A percentile compares a stretch with the other conserved stretches of the same genome.
Evolutionary conservation across 1,140 invertebrate species (phyloP).

Genomic region (Drosophila ironensis): DNA sequence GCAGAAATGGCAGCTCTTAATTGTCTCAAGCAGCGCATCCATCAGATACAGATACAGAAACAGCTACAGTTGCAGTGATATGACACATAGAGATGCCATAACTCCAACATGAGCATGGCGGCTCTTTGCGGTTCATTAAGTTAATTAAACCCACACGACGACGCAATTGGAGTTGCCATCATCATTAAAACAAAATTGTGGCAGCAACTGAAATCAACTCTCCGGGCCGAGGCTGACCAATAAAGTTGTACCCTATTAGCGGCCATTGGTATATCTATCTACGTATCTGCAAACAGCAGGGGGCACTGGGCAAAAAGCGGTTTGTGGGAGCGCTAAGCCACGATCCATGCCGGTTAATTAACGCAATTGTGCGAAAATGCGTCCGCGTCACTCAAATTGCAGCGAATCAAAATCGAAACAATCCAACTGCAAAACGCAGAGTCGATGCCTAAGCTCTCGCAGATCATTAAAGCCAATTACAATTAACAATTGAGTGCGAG

Average conservation of each 20-base stretch:
- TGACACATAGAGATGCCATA: constrained; percentile 36
- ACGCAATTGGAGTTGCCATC: constrained; percentile 64
- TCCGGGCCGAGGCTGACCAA: constrained; percentile 43
- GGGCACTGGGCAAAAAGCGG: background rate
- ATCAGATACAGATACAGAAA: constrained; percentile 18
- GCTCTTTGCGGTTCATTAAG: constrained; percentile 67
- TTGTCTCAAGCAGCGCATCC: constrained; percentile 41
- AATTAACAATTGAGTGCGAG: constrained; percentile 52
- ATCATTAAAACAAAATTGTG: constrained; percentile 69
- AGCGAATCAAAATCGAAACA: constrained; percentile 50
- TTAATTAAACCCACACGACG: constrained; percentile 67
- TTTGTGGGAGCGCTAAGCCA: background rate
- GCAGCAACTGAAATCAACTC: background rate
- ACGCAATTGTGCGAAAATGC: constrained; percentile 58
- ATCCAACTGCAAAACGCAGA: background rate
- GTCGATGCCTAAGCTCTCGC: constrained; percentile 5
- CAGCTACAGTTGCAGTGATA: constrained; percentile 1
- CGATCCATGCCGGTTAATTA: constrained; percentile 43
- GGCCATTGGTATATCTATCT: constrained; percentile 26
- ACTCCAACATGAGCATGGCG: constrained; percentile 26
- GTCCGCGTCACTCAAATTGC: constrained; percentile 56
- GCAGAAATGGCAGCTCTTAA: constrained; percentile 70
- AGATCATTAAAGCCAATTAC: constrained; percentile 72
- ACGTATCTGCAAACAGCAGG: constrained; percentile 3
- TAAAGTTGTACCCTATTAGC: constrained; percentile 76